Conservation (phyloP, 1,140 invertebrate genomes). For the Drosophila lini region DNA sequence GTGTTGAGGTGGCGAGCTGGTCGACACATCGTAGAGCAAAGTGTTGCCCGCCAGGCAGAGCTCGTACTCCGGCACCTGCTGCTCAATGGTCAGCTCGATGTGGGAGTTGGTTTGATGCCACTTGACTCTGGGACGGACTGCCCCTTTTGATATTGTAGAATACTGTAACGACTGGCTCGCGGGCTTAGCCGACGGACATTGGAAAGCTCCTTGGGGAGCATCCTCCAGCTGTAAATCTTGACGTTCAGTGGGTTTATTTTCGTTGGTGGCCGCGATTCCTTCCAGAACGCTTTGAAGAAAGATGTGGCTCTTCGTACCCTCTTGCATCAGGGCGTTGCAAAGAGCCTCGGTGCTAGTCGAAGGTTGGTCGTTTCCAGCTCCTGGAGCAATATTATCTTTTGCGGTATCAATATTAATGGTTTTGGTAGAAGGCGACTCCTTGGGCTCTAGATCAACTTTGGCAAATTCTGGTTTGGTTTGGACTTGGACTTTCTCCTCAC, state of each 20-base stretch:
- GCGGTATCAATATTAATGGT: neutral
- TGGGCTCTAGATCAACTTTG: neutral
- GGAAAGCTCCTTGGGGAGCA: too few relatives aligned
- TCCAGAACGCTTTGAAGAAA: slow-evolving; percentile 17
- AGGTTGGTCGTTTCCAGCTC: neutral
- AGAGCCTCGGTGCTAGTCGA: neutral
- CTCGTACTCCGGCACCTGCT: slow-evolving; percentile 50
- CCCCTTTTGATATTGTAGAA: neutral
- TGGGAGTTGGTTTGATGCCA: slow-evolving; percentile 55
- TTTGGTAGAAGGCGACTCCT: neutral
- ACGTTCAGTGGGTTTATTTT: neutral
- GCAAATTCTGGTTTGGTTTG: neutral
- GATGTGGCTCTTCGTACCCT: neutral
- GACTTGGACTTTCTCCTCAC: neutral
- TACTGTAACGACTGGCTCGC: slow-evolving; percentile 12
- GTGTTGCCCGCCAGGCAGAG: slow-evolving; percentile 7
- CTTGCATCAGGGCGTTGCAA: neutral
- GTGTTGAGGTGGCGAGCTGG: slow-evolving; percentile 36
- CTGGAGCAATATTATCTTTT: neutral
- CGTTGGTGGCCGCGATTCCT: too few relatives aligned
- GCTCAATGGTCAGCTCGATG: slow-evolving; percentile 52
- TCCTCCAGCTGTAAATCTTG: neutral
- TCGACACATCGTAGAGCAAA: slow-evolving; percentile 29
- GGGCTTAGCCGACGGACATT: neutral
- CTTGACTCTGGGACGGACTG: slow-evolving; percentile 48